These are phyloP conservation scores for Cantharis flavilabris DNA, from an alignment of 2,888 invertebrate species.

Conservation along the genomic window DNA sequence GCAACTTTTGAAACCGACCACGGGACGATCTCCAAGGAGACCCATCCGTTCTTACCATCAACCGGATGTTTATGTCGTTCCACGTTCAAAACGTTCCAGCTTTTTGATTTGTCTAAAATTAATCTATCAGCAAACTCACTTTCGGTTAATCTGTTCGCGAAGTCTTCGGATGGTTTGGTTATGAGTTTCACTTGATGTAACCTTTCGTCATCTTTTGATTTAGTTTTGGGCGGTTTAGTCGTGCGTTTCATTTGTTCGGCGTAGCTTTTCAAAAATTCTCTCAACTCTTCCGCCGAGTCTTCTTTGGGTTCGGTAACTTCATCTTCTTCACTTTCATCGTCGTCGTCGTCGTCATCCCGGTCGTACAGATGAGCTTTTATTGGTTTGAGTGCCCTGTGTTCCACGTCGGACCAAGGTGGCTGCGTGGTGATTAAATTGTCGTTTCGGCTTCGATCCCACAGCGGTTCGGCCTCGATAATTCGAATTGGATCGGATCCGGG, in stretches of 20 bases:
- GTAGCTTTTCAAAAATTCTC: slow-evolving; percentile 66
- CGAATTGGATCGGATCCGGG: slow-evolving; percentile 63
- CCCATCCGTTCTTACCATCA: slow-evolving; percentile 78
- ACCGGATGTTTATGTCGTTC: slow-evolving; percentile 63
- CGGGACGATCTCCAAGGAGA: slow-evolving; percentile 75
- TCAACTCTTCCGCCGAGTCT: slow-evolving; percentile 62
- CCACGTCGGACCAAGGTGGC: slow-evolving; percentile 52
- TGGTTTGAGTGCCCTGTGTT: slow-evolving; percentile 57
- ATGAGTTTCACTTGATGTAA: slow-evolving; percentile 30
- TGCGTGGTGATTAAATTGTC: slow-evolving; percentile 39
- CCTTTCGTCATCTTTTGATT: slow-evolving; percentile 6
- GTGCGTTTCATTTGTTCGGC: slow-evolving; percentile 59
- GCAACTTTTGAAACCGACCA: slow-evolving; percentile 82
- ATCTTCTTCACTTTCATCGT: slow-evolving; percentile 40
- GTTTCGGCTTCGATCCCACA: slow-evolving; percentile 29
- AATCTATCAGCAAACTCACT: slow-evolving; percentile 8
- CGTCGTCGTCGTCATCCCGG: slow-evolving; percentile 30
- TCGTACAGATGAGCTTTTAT: slow-evolving; percentile 38
- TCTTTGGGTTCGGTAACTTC: slow-evolving; percentile 42
- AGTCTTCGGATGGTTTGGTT: slow-evolving; percentile 23
- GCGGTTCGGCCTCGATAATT: slow-evolving; percentile 59
- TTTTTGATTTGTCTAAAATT: slow-evolving; percentile 54
- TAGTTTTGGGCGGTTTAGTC: neutral
- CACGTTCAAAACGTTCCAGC: slow-evolving; percentile 59
- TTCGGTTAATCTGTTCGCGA: slow-evolving; percentile 12